Conservation (phyloP, 2,797 vertebrate species). For the Cirrhinus molitorella region DNA sequence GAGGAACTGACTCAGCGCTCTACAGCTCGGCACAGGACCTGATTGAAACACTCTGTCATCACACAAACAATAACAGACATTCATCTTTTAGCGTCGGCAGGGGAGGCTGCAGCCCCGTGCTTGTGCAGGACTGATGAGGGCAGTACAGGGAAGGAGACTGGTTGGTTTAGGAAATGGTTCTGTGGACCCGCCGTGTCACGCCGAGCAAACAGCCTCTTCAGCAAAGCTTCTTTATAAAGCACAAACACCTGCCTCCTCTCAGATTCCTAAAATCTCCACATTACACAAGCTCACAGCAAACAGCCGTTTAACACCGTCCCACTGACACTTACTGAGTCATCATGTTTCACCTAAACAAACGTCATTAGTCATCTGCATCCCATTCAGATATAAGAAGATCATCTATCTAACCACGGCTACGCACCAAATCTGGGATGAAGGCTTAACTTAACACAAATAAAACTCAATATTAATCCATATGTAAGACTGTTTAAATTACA, state of each 20-base stretch:
- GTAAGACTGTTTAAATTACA: no score
- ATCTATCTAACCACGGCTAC: not conserved
- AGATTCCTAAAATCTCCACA: conserved; percentile 3
- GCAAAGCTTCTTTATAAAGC: conserved; percentile 38
- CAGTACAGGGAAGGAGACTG: conserved; percentile 51
- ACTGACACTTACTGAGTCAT: conserved; percentile 11
- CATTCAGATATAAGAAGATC: not conserved
- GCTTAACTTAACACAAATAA: not conserved
- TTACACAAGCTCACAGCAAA: not conserved
- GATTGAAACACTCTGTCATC: conserved; percentile 92
- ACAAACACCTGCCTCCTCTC: conserved; percentile 41
- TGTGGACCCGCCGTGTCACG: conserved; percentile 18
- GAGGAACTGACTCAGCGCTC: conserved; percentile 88
- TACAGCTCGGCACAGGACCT: conserved; percentile 78
- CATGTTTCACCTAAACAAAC: not conserved
- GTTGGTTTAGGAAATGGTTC: conserved; percentile 40
- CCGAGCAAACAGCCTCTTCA: conserved; percentile 28
- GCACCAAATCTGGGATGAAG: not conserved
- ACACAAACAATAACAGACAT: conserved; percentile 91
- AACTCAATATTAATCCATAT: not conserved
- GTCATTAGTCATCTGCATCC: not conserved
- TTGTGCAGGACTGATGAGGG: conserved; percentile 71
- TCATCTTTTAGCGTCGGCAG: conserved; percentile 75
- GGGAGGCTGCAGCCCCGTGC: conserved; percentile 50
- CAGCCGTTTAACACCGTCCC: conserved; percentile 9